These are phyloP conservation scores for Bos javanicus DNA, from an alignment of 2,113 vertebrate species.

Conservation along the genomic window DNA sequence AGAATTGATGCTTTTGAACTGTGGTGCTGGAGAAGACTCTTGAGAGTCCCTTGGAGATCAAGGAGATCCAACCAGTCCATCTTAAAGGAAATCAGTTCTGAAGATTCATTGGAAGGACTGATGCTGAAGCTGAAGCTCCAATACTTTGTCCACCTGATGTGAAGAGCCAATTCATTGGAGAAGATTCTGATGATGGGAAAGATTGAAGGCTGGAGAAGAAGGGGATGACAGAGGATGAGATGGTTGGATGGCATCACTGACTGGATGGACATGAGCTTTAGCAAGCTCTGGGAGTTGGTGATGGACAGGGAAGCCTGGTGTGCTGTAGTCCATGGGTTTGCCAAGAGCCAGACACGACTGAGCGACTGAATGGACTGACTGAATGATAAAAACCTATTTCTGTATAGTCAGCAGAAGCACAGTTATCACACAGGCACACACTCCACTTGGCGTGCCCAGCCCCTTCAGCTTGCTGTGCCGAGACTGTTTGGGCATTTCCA, in stretches of 20 bases:
- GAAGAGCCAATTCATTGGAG: not conserved
- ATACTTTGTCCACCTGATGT: not conserved
- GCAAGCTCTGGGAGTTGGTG: not conserved
- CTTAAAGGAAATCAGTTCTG: not conserved
- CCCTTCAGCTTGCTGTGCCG: fast-evolving
- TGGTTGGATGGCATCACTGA: not conserved
- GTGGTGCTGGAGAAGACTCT: not conserved
- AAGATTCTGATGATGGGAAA: not conserved
- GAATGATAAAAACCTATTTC: not conserved
- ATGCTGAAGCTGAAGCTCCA: not conserved
- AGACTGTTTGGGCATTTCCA: not conserved
- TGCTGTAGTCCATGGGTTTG: not conserved
- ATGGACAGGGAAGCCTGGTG: fast-evolving
- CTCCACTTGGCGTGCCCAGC: not conserved
- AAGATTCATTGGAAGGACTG: not conserved
- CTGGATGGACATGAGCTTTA: not conserved
- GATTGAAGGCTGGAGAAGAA: not conserved
- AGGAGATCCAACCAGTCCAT: not conserved
- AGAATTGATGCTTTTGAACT: not conserved
- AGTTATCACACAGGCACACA: not conserved
- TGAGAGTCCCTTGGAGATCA: not conserved
- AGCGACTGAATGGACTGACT: not conserved
- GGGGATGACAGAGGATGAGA: not conserved
- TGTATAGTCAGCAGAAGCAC: not conserved
- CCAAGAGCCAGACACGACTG: not conserved